Evolutionary conservation across 1,140 invertebrate species (phyloP).

Genomic region (Cotesia glomerata): DNA sequence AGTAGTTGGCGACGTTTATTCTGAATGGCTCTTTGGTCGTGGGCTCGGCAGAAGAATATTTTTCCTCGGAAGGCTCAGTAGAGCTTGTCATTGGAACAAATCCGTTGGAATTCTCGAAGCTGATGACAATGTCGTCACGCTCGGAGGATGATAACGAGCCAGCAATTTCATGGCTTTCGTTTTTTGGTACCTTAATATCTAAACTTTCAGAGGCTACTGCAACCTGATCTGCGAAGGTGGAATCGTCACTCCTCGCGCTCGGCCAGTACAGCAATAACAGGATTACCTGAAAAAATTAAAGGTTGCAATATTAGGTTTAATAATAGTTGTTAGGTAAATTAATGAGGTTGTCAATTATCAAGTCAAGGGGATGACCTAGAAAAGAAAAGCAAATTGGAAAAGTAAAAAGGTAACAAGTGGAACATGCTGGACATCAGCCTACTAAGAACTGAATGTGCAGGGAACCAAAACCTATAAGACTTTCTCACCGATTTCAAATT

Average conservation of each 20-base stretch:
- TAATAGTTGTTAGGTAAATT: constrained; percentile 2
- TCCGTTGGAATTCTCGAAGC: constrained; percentile 54
- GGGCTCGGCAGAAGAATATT: background rate
- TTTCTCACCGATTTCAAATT: constrained; percentile 49
- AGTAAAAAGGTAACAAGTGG: constrained; percentile 52
- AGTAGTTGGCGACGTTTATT: background rate
- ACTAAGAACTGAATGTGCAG: constrained; percentile 60
- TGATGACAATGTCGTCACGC: constrained; percentile 33
- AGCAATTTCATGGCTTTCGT: constrained; percentile 15
- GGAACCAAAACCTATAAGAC: constrained; percentile 57
- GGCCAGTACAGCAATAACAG: constrained; percentile 52
- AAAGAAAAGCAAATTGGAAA: constrained; percentile 54
- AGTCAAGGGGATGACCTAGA: constrained; percentile 52
- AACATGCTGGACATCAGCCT: constrained; percentile 39
- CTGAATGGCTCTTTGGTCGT: background rate
- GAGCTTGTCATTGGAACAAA: constrained; percentile 51
- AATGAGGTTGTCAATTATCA: constrained; percentile 34
- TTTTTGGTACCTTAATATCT: constrained; percentile 28
- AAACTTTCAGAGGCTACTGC: constrained; percentile 49
- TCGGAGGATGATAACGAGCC: background rate
- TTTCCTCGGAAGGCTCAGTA: background rate
- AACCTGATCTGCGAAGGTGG: constrained; percentile 48
- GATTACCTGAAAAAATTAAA: constrained; percentile 46
- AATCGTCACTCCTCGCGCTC: constrained; percentile 37
- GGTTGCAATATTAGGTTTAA: constrained; percentile 19